Conservation (phyloP, 2,113 vertebrate genomes). For the Gasterosteus nipponicus region DNA sequence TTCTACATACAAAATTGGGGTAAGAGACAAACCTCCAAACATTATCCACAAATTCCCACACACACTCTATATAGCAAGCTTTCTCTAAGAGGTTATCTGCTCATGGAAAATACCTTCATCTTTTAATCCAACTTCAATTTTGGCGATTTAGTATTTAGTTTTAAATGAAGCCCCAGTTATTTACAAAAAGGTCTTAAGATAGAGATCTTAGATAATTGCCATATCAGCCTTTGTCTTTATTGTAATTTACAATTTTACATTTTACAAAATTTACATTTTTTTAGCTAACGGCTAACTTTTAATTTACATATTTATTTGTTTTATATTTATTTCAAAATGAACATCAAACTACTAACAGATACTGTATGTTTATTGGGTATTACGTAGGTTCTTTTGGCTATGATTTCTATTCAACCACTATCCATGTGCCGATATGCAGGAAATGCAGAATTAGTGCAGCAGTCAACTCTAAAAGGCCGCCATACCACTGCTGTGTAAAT, state of each 20-base stretch:
- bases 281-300: not conserved
- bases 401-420: not conserved
- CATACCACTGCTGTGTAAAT: conserved; percentile 53
- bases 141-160: not conserved
- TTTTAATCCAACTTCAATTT: not conserved
- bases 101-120: not conserved
- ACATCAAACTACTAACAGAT: not conserved
- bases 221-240: not conserved
- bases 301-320: not conserved
- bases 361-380: not conserved
- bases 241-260: not conserved
- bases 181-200: not conserved
- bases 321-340: not conserved
- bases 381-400: not conserved
- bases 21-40: not conserved
- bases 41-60: too few relatives aligned
- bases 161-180: not conserved
- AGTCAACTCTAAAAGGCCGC: conserved; percentile 53
- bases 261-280: too few relatives aligned
- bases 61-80: not conserved
- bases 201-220: not conserved
- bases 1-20: not conserved
- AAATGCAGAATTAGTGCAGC: conserved; percentile 54
- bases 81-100: not conserved
- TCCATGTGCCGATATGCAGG: conserved; percentile 32